Conservation (phyloP, 2,888 invertebrate genomes). For the Spodoptera picta region DNA sequence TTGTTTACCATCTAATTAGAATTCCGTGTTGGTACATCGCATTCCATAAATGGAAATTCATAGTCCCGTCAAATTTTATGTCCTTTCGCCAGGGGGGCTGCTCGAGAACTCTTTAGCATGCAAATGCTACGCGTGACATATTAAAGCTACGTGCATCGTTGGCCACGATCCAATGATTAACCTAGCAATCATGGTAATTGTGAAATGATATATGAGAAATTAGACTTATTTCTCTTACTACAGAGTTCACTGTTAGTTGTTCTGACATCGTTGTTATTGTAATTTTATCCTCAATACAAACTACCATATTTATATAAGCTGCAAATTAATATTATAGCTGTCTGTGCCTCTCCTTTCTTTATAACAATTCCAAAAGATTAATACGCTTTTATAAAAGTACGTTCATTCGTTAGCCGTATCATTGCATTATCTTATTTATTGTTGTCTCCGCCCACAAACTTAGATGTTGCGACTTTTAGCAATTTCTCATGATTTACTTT, state of each 20-base stretch:
- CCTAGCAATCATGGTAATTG: constrained; percentile 41
- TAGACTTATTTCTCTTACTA: too few relatives aligned
- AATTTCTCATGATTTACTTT: constrained; percentile 79
- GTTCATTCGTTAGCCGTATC: constrained; percentile 49
- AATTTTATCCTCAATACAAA: constrained; percentile 11
- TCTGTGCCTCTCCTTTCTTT: constrained; percentile 15
- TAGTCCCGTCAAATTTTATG: constrained; percentile 63
- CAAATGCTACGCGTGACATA: constrained; percentile 73
- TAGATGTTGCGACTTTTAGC: constrained; percentile 65
- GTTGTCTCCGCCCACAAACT: constrained; percentile 66
- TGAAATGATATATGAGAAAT: constrained; percentile 33
- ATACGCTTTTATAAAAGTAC: constrained; percentile 34
- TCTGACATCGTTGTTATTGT: background rate
- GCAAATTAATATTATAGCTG: constrained; percentile 7
- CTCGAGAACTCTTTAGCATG: constrained; percentile 66
- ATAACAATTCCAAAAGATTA: constrained; percentile 20
- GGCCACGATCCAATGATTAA: constrained; percentile 20
- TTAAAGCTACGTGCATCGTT: constrained; percentile 63
- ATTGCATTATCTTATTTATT: constrained; percentile 72
- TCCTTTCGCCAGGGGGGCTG: constrained; percentile 62
- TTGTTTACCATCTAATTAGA: constrained; percentile 21
- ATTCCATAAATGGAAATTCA: constrained; percentile 39
- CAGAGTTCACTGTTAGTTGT: background rate
- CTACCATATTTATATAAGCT: constrained; percentile 9
- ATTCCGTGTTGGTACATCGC: constrained; percentile 22